Conservation (phyloP, 2,113 vertebrate species). For the Pluvialis apricaria region DNA sequence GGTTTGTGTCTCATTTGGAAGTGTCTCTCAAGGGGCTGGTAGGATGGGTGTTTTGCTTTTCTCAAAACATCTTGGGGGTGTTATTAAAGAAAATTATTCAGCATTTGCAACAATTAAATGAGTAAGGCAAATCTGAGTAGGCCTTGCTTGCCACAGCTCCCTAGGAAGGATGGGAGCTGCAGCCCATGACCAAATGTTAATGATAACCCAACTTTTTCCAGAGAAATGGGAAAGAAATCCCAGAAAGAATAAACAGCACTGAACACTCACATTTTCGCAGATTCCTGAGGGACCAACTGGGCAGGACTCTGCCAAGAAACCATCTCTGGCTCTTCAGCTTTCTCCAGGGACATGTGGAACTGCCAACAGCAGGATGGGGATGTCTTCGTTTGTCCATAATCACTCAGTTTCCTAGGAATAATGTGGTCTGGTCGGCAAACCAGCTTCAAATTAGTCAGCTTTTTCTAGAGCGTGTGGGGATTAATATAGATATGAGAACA, state of each 20-base stretch:
- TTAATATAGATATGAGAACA: not conserved
- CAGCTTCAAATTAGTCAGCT: not conserved
- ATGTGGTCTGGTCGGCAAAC: not conserved
- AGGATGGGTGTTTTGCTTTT: not conserved
- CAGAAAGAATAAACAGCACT: not conserved
- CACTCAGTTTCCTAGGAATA: not conserved
- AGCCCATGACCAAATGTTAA: not conserved
- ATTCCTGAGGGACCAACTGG: not conserved
- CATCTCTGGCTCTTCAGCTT: not conserved
- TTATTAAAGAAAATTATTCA: not conserved
- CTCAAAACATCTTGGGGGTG: too few relatives aligned
- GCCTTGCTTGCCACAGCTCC: not conserved
- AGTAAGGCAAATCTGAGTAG: not conserved
- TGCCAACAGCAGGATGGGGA: not conserved
- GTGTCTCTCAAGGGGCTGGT: not conserved
- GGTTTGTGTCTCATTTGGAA: not conserved
- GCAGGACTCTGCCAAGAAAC: not conserved
- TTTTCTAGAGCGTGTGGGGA: not conserved
- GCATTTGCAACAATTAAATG: not conserved
- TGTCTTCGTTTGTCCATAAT: not conserved
- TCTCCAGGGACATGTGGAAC: not conserved
- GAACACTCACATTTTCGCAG: not conserved
- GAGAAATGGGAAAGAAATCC: not conserved
- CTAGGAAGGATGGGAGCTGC: not conserved
- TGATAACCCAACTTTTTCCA: not conserved